Conservation (phyloP, 1,140 invertebrate genomes). For the Polypedilum pembai region DNA sequence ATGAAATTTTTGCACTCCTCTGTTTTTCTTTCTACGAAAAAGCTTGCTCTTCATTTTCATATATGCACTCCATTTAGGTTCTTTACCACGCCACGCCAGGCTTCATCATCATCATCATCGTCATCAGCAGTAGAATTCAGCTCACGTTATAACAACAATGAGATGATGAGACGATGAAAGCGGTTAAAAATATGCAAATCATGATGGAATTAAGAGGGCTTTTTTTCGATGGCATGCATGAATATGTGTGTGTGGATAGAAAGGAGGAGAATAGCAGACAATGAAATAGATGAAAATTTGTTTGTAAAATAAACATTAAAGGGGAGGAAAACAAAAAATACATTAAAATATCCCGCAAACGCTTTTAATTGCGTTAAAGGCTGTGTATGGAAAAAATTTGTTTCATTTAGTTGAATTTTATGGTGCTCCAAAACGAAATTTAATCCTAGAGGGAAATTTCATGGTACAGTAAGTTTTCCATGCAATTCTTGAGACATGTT, state of each 20-base stretch:
- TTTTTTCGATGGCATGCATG: not conserved
- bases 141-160: conserved; percentile 17
- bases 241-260: no score
- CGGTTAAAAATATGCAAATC: conserved; percentile 18
- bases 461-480: not conserved
- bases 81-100: no score
- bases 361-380: not conserved
- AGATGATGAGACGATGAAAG: conserved; percentile 16
- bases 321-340: not conserved
- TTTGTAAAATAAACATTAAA: conserved; percentile 15
- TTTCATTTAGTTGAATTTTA: no score
- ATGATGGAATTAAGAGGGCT: conserved; percentile 16
- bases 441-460: not conserved
- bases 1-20: not conserved
- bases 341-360: not conserved
- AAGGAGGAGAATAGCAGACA: no score
- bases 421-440: not conserved
- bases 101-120: not conserved
- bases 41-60: not conserved
- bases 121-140: not conserved
- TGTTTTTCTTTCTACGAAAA: not conserved
- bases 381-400: no score
- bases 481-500: conserved; percentile 2
- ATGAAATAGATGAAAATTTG: not conserved
- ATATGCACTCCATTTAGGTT: not conserved